A percentile compares a stretch with the other conserved stretches of the same genome.
These are phyloP conservation scores for Ovis canadensis DNA, from an alignment of 2,113 vertebrate species.

Conservation along the genomic window DNA sequence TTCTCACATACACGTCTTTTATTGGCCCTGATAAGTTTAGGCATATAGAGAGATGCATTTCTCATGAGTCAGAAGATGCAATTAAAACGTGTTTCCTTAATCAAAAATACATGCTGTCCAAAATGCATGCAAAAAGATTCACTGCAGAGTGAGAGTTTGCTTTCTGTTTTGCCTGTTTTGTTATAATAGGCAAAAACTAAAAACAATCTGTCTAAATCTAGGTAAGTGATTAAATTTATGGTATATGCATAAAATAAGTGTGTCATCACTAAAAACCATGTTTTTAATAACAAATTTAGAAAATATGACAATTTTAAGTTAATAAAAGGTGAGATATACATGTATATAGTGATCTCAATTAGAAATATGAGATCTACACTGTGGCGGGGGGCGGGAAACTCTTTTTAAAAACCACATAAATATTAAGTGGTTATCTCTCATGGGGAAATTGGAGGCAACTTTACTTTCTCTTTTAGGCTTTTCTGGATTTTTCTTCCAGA, in stretches of 20 bases:
- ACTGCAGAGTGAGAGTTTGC: neutral
- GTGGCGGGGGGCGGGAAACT: no score
- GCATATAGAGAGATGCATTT: neutral
- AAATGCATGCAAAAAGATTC: neutral
- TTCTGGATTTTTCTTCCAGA: neutral
- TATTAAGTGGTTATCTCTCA: neutral
- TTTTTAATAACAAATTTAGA: conserved; percentile 22
- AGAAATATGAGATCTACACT: neutral
- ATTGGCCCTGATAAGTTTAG: neutral
- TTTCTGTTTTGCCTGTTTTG: neutral
- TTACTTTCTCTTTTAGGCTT: neutral
- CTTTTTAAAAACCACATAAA: neutral
- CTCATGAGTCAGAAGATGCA: neutral
- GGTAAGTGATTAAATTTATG: neutral
- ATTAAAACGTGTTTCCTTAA: conserved; percentile 4
- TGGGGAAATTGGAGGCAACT: neutral
- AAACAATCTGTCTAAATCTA: neutral
- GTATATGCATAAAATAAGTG: neutral
- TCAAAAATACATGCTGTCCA: neutral
- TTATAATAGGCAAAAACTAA: neutral
- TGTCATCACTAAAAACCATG: neutral
- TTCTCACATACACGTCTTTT: neutral
- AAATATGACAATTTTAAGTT: neutral
- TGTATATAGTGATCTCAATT: neutral
- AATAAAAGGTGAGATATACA: neutral